Percentiles rank a stretch among this genome's conserved stretches.
These are phyloP conservation scores for Athalia cordata DNA, from an alignment of 2,888 invertebrate species.

Conservation along the genomic window DNA sequence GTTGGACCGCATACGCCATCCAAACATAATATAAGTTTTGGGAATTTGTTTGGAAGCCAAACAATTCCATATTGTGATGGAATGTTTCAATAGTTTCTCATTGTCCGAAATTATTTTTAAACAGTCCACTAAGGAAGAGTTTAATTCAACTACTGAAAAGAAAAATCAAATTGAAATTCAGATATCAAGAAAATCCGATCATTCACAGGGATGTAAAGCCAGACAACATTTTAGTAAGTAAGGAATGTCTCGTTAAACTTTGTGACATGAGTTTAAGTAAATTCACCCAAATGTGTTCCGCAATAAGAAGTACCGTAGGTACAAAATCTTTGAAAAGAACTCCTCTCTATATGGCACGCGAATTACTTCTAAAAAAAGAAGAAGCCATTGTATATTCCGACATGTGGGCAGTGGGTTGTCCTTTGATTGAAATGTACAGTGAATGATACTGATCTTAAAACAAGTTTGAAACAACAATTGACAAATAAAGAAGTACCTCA, in stretches of 20 bases:
- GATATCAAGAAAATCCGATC: slow-evolving; percentile 37
- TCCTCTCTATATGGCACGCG: slow-evolving; percentile 47
- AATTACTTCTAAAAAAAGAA: slow-evolving; percentile 39
- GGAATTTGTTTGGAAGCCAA: too few relatives aligned
- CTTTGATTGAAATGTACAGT: slow-evolving; percentile 43
- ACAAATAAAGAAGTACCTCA: neutral
- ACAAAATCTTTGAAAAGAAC: slow-evolving; percentile 37
- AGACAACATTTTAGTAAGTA: slow-evolving; percentile 46
- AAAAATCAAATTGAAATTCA: too few relatives aligned
- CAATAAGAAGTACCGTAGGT: slow-evolving; percentile 7
- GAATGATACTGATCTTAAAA: neutral
- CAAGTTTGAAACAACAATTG: neutral
- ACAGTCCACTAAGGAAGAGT: too few relatives aligned
- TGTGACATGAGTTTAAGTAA: slow-evolving; percentile 43
- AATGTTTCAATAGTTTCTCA: too few relatives aligned
- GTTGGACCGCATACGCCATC: too few relatives aligned
- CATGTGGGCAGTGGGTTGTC: slow-evolving; percentile 48
- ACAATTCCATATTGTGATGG: too few relatives aligned
- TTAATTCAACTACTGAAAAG: too few relatives aligned
- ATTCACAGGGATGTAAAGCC: slow-evolving; percentile 49
- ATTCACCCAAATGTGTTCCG: slow-evolving; percentile 22
- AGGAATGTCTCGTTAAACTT: slow-evolving; percentile 30
- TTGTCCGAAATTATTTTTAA: too few relatives aligned
- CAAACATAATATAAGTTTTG: too few relatives aligned
- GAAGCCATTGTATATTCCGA: slow-evolving; percentile 40